Evolutionary conservation across 2,113 vertebrate species (phyloP).

Genomic region (Notechis scutatus): DNA sequence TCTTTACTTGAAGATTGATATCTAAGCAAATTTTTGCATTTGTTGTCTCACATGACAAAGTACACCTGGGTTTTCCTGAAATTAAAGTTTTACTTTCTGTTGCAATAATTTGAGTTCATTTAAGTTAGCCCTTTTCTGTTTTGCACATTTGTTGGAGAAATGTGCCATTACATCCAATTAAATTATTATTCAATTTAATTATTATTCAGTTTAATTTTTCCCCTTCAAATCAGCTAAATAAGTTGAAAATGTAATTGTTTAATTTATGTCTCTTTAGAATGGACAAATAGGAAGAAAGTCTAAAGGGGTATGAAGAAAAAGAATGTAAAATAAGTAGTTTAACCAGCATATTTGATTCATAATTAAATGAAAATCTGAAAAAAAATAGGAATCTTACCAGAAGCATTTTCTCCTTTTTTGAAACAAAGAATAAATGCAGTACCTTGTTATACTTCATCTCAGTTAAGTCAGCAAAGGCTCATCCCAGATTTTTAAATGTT

Average conservation of each 20-base stretch:
- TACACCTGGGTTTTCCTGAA: neutral
- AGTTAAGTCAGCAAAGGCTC: neutral
- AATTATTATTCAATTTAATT: neutral
- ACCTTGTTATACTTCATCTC: neutral
- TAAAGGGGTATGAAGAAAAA: neutral
- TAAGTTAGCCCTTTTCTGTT: neutral
- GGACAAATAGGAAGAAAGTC: neutral
- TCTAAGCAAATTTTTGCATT: neutral
- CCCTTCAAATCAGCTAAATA: neutral
- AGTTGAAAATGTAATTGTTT: neutral
- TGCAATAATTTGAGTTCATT: neutral
- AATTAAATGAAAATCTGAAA: neutral
- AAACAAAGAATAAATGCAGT: neutral
- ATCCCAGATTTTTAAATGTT: neutral
- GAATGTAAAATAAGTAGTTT: neutral
- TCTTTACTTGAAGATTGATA: neutral
- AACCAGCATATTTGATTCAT: neutral
- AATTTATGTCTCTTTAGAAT: neutral
- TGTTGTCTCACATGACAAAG: neutral
- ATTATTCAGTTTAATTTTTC: neutral
- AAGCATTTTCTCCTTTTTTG: neutral
- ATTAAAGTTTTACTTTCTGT: neutral
- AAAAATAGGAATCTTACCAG: neutral
- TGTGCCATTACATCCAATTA: neutral
- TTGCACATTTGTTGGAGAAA: neutral